Base-by-base conservation (phyloP, 2,888 invertebrate species). In the Villa cingulata region DNA sequence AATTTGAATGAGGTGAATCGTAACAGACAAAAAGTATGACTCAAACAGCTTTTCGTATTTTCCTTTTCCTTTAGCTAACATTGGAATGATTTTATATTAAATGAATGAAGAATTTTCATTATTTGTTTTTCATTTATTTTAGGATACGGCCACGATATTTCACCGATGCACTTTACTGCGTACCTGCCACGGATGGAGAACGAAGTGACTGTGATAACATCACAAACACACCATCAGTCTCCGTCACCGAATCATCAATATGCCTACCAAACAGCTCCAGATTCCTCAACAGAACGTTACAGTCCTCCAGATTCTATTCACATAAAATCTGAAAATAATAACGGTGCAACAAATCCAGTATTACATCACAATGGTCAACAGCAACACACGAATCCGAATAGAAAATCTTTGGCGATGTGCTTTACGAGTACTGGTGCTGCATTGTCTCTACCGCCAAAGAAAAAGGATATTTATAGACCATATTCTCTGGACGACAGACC, bases 401-500 rank as follows among this genome's bases (percentile, higher is more conserved):
- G 78, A 65, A 85, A 86, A 69, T 84, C 86, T 51, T 73, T 83
- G 55, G 75, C 86, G 38, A 85, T 86, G 81, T 86, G 86, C 63
- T 87, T 83, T 66, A 87, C 86, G 45, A 87, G 86, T 68, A 86
- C 86, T 16, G 86, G 86, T 41, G 80, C 84, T n/a, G 78, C 85
- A 37, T 72, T 87, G 23, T 85, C 86, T 49, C 70, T 89, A 60
- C 89, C 90, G 53, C 89, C 89, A 4, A 89, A 89, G 69, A 89
- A 89, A 69, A 88, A 89, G 68, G 89, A 90, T 68, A 87, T 90
- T 59, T 90, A 89, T 68, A 75, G 89, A 53, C 90, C 90, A 1
- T 90, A 90, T 70, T 88, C 86, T 54, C 71, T 85, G 54, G 84
- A 80, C 52, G 80, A 82, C 58, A 78, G 79, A 60, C 75, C 77